Evolutionary conservation across 1,140 invertebrate species (phyloP).

Genomic region (Homalodisca vitripennis): DNA sequence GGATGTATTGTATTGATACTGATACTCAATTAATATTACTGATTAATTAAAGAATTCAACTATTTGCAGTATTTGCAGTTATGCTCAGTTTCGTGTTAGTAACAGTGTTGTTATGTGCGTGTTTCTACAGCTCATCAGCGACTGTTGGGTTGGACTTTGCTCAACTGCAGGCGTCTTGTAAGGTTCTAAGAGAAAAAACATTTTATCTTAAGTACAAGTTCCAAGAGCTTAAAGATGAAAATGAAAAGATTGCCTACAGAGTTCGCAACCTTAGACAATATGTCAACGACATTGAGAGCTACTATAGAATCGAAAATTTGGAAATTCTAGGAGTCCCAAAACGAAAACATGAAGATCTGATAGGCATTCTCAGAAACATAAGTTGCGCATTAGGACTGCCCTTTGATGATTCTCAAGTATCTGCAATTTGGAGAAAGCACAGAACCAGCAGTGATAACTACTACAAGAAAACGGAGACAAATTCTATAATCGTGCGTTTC

Average conservation of each 20-base stretch:
- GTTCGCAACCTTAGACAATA: background rate
- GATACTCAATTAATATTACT: too few relatives aligned
- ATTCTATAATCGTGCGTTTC: background rate
- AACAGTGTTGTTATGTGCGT: too few relatives aligned
- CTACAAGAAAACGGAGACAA: constrained; percentile 3
- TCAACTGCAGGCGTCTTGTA: background rate
- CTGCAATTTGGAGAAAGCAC: background rate
- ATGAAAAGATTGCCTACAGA: background rate
- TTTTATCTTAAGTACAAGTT: background rate
- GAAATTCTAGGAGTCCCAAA: background rate
- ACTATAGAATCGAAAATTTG: background rate
- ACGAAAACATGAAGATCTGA: background rate
- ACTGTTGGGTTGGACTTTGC: background rate
- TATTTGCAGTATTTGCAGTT: too few relatives aligned
- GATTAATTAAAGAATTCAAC: too few relatives aligned
- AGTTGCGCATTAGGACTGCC: background rate
- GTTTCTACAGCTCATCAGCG: background rate
- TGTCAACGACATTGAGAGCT: background rate
- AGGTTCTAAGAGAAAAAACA: background rate
- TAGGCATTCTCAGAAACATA: background rate
- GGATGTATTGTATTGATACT: too few relatives aligned
- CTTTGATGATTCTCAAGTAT: background rate
- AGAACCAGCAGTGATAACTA: background rate
- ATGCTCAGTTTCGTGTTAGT: too few relatives aligned
- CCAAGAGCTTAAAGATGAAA: background rate